Evolutionary conservation across 2,888 invertebrate genomes (phyloP), one percentile per base, ranked within the genome.

Genomic region (Euclidia mi): DNA sequence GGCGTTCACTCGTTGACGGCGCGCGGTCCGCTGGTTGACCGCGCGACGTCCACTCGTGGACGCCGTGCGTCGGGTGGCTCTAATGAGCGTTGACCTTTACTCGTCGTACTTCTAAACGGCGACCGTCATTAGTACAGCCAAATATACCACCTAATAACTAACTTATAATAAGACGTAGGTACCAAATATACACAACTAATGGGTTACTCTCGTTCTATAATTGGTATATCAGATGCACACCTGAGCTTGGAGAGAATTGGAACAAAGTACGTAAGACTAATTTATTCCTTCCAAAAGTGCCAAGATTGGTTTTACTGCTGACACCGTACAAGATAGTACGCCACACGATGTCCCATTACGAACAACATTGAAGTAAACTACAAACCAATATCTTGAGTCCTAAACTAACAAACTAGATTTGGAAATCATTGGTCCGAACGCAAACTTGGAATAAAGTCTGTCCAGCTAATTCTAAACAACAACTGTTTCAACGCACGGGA

Each of bases 401-500:
- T 84, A 85, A 88, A 87, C 86, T 77, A 87, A 87, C 86, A n/a
- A n/a, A 85, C 82, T 82, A 71, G 78, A 82, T 86, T 82, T 78
- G 72, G 72, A 71, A 87, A 86, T 85, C 82, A 82, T 82, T 82
- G 83, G 76, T 76, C 70, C 73, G 72, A 78, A 79, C 64, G 57
- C 76, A 76, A 85, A 81, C 79, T 85, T 79, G 37, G 48, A 62
- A 55, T 52, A 66, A 78, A 81, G 68, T 77, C 35, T 34, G 18
- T 28, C 46, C 35, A 46, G 45, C 50, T 47, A 53, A 56, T 61
- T 55, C 17, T 37, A 32, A 43, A 61, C 43, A 66, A 56, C 45
- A 29, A 28, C 14, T 58, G 62, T 45, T 31, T 10, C 38, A 14
- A 37, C 20, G 14, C 40, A 59, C 10, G 2, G 35, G n/a, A 78